These are phyloP conservation scores for Bombylius major DNA, from an alignment of 2,888 invertebrate species.

Conservation along the genomic window DNA sequence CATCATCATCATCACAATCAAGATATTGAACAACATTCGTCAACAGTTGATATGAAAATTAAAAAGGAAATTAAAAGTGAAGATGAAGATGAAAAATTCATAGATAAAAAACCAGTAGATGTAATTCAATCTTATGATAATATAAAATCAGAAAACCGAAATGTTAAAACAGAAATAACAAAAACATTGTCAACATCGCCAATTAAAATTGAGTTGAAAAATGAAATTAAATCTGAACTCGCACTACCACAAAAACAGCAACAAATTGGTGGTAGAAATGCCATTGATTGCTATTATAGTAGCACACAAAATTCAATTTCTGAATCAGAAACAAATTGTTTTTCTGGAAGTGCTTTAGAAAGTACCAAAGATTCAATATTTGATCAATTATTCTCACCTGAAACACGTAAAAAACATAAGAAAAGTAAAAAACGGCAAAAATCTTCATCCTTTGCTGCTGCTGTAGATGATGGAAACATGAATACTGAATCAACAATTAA, in stretches of 20 bases:
- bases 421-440: conserved; percentile 74
- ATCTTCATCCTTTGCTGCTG: conserved; percentile 33
- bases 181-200: not conserved
- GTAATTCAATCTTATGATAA: no score
- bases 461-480: not conserved
- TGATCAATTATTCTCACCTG: conserved; percentile 37
- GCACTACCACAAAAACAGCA: not conserved
- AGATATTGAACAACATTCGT: conserved; percentile 19
- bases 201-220: not conserved
- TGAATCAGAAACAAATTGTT: conserved; percentile 17
- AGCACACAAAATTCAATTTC: conserved; percentile 6
- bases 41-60: not conserved
- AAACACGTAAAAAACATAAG: conserved; percentile 64
- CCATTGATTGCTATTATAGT: conserved; percentile 1
- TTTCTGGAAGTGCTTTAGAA: conserved; percentile 28
- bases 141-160: not conserved
- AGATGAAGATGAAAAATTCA: not conserved
- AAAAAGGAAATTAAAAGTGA: not conserved
- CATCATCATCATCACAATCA: not conserved
- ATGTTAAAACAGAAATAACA: not conserved
- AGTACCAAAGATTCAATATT: conserved; percentile 32
- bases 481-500: not conserved
- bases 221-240: not conserved
- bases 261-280: not conserved
- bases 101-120: no score